Evolutionary conservation across 1,140 invertebrate genomes (phyloP).

Genomic region (Macrostomum lignano): DNA sequence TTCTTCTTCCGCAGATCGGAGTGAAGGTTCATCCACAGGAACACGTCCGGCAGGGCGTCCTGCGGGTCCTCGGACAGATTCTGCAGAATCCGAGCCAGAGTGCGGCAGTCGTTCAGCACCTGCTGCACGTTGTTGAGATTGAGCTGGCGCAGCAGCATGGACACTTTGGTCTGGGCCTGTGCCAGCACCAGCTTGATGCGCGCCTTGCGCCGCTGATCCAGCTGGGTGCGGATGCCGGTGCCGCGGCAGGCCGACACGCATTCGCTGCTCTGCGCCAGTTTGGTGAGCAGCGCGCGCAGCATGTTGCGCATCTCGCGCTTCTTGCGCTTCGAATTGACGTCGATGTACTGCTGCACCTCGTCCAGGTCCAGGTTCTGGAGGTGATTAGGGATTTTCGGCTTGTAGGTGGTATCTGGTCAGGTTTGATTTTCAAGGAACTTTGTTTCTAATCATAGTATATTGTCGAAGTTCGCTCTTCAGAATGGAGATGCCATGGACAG

Average conservation of each 20-base stretch:
- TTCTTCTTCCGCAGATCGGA: conserved; percentile 19
- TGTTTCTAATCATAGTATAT: too few relatives aligned
- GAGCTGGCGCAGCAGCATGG: neutral
- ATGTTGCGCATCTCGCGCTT: too few relatives aligned
- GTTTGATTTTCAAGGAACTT: too few relatives aligned
- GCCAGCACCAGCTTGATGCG: neutral
- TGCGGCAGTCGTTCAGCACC: neutral
- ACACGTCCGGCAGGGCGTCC: conserved; percentile 31
- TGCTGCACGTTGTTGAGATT: neutral
- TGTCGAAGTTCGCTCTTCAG: too few relatives aligned
- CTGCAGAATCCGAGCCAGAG: neutral
- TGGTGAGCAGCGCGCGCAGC: neutral
- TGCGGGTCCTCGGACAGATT: too few relatives aligned
- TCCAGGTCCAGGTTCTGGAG: too few relatives aligned
- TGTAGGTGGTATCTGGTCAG: too few relatives aligned
- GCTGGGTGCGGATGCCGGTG: neutral
- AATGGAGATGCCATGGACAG: too few relatives aligned
- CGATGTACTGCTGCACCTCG: too few relatives aligned
- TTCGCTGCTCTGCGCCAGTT: neutral
- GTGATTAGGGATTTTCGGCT: too few relatives aligned
- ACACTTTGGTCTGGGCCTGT: neutral
- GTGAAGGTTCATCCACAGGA: conserved; percentile 30
- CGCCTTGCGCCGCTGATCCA: neutral
- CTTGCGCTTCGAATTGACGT: too few relatives aligned
- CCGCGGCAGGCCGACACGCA: neutral